These are phyloP conservation scores for Amia ocellicauda DNA, from an alignment of 2,113 vertebrate species.

Conservation along the genomic window DNA sequence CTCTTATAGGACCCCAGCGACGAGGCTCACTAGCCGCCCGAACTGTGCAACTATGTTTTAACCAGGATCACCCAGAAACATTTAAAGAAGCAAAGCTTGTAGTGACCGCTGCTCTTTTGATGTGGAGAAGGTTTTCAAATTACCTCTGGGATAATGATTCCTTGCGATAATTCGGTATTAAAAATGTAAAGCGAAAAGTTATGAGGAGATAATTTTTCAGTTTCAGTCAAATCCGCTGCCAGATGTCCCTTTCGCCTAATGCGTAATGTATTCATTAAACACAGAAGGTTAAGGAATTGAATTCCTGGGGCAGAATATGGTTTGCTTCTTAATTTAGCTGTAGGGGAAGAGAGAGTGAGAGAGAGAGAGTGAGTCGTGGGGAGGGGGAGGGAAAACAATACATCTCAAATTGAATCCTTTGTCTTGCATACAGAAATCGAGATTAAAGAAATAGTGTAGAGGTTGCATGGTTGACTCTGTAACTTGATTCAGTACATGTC, in stretches of 20 bases:
- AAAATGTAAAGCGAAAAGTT: slow-evolving; percentile 20
- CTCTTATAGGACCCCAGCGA: too few relatives aligned
- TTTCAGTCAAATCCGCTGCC: slow-evolving; percentile 31
- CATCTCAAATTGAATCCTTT: too few relatives aligned
- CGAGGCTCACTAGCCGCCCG: too few relatives aligned
- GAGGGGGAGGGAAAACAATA: background rate
- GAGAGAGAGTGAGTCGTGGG: background rate
- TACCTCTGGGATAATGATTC: background rate
- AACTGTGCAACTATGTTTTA: too few relatives aligned
- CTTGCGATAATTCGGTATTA: slow-evolving; percentile 10
- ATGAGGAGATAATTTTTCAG: slow-evolving; percentile 3
- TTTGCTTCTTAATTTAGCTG: slow-evolving; percentile 40
- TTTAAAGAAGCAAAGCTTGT: too few relatives aligned
- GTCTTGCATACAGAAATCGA: slow-evolving; percentile 1
- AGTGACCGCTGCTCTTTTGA: too few relatives aligned
- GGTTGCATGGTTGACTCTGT: background rate
- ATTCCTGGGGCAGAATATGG: slow-evolving; percentile 37
- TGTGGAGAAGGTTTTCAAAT: background rate
- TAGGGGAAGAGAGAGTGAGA: slow-evolving; percentile 19
- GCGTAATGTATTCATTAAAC: slow-evolving; percentile 47
- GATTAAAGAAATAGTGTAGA: background rate
- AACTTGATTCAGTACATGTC: background rate
- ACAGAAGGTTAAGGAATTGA: slow-evolving; percentile 39
- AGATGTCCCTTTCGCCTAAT: slow-evolving; percentile 34
- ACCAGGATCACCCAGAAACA: too few relatives aligned